Percentiles rank a stretch among this genome's conserved stretches.
phyloP scores from a whole-genome alignment of 2,888 invertebrate genomes.

The Mechanitis mazaeus region DNA sequence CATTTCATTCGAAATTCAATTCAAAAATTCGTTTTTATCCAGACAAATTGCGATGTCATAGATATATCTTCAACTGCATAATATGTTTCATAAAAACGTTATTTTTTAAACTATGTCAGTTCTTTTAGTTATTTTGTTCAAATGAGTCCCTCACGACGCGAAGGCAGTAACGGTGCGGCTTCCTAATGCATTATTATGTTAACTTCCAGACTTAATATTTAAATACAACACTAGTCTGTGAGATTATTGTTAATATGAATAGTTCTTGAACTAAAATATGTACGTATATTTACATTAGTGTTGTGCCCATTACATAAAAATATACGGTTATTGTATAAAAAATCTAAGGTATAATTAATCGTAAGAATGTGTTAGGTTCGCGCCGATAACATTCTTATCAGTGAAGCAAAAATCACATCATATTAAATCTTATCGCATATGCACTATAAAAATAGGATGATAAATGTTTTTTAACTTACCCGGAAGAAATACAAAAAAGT shows the following conservation, averaged over 20 bases:
- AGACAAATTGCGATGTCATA: not conserved
- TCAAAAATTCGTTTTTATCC: too few relatives aligned
- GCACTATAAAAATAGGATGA: not conserved
- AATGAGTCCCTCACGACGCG: constrained; percentile 2
- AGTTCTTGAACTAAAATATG: not conserved
- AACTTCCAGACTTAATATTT: not conserved
- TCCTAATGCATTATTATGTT: constrained; percentile 1
- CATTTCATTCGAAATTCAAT: not conserved
- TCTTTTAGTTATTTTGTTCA: not conserved
- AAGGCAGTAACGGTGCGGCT: not conserved
- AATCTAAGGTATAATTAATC: not conserved
- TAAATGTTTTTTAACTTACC: too few relatives aligned
- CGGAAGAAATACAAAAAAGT: too few relatives aligned
- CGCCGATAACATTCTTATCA: constrained; percentile 35
- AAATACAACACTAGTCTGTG: not conserved
- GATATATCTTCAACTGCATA: not conserved
- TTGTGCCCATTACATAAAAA: not conserved
- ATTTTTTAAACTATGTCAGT: not conserved
- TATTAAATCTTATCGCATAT: constrained; percentile 34
- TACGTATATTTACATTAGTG: not conserved
- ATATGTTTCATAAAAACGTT: not conserved
- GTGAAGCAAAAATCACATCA: constrained; percentile 42
- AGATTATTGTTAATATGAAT: constrained; percentile 2
- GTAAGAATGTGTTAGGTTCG: not conserved
- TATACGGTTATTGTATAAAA: too few relatives aligned